Base-by-base conservation (phyloP, 2,797 vertebrate species). In the Notoglanidium macrostoma region DNA sequence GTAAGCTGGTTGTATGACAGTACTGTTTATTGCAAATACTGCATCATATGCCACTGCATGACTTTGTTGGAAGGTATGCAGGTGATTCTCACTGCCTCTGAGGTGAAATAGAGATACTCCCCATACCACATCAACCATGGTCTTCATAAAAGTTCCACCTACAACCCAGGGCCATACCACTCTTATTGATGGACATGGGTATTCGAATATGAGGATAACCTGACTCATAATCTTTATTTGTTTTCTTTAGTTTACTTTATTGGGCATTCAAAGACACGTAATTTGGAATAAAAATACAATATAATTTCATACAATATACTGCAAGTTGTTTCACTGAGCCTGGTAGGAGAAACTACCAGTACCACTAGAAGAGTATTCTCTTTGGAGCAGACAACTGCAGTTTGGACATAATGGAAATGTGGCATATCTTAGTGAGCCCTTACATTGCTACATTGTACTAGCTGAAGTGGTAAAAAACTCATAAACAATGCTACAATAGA, bases 301-400 rank as follows among this genome's bases (percentile, higher is more conserved):
- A 79, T 32, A 1, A 17, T 55, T 12, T 17, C 76, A 79, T 55
- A 3, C 1, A 54, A 23, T 57, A 55, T 57, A 57, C 14, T 57
- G 51, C 51, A 15, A 29, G 49, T 51, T n/a, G 44, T 77, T 54
- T 54, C 14, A 54, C 46, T 54, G n/a, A 54, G 49, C 49, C 74
- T n/a, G 7, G 3, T 9, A 44, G 9, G 26, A 77, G 46, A 76
- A n/a, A 51, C 46, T 74, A 49, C 72, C 44, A 12, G 11, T 51
- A 76, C 26, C 23, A 76, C 23, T 49, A 29, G 1, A 72, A 35
- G 15, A 35, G 17, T 72, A 72, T 72, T 72, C 72, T 49, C 1
- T 74, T 44, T 49, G 40, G 72, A 46, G 72, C 21, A 77, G n/a
- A 78, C n/a, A 78, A 32, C 76, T 15, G 55, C 76, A 78, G 51